Conservation (phyloP, 2,797 vertebrate species). For the Coregonus sp. region DNA sequence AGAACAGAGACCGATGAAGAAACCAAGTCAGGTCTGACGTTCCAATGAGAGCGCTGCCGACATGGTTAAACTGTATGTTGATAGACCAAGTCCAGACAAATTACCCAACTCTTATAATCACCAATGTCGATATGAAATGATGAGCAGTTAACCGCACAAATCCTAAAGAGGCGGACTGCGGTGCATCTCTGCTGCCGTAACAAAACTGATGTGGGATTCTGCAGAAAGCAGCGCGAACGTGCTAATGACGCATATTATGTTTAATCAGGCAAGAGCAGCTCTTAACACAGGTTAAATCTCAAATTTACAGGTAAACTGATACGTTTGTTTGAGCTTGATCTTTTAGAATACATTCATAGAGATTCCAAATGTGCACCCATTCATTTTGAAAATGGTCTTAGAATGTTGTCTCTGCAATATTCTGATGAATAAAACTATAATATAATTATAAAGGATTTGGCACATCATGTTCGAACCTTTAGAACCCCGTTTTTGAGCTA, state of each 20-base stretch:
- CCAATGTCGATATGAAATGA: background rate
- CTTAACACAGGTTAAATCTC: constrained; percentile 23
- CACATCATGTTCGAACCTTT: background rate
- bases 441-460: background rate
- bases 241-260: constrained; percentile 47
- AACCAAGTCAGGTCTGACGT: constrained; percentile 6
- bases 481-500: background rate
- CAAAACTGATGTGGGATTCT: constrained; percentile 24
- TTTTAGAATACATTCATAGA: background rate
- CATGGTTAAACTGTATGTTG: background rate
- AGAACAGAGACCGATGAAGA: background rate
- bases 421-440: background rate
- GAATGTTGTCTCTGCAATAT: background rate
- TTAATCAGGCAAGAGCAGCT: constrained; percentile 22
- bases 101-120: background rate
- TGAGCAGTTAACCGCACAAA: background rate
- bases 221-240: constrained; percentile 31
- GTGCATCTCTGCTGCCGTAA: constrained; percentile 3
- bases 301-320: background rate
- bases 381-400: background rate
- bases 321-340: background rate
- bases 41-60: constrained; percentile 9
- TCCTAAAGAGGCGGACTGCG: background rate
- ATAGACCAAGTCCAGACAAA: background rate
- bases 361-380: background rate